These are phyloP conservation scores for Germaria angustata DNA, from an alignment of 2,888 invertebrate species.

Conservation along the genomic window DNA sequence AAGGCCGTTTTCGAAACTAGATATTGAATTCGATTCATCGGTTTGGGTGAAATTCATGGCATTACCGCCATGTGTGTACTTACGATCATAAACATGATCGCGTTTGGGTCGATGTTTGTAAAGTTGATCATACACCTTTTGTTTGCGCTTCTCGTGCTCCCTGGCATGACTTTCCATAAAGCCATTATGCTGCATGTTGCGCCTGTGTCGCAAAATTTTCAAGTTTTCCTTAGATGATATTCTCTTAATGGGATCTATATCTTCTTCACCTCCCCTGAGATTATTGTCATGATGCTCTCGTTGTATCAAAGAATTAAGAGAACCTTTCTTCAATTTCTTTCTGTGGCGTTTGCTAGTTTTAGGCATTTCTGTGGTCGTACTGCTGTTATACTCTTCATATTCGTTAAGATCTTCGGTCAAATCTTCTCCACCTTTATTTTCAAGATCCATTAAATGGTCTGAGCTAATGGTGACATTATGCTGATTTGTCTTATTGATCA, in stretches of 20 bases:
- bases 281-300: conserved; percentile 56
- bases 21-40: conserved; percentile 85
- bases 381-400: conserved; percentile 16
- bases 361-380: conserved; percentile 40
- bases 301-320: conserved; percentile 39
- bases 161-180: background rate
- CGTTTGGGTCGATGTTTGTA: conserved; percentile 75
- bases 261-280: conserved; percentile 45
- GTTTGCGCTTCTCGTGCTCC: conserved; percentile 32
- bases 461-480: conserved; percentile 24
- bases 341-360: conserved; percentile 36
- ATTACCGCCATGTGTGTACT: conserved; percentile 89
- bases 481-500: conserved; percentile 2
- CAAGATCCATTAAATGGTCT: conserved; percentile 71
- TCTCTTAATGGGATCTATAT: conserved; percentile 4
- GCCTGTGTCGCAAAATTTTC: conserved; percentile 19
- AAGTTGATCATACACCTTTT: conserved; percentile 74
- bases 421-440: conserved; percentile 78
- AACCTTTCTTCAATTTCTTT: conserved; percentile 74
- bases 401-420: conserved; percentile 71
- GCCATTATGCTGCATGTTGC: background rate
- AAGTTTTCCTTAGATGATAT: background rate
- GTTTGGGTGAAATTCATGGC: conserved; percentile 82
- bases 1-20: conserved; percentile 90
- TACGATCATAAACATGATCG: conserved; percentile 84